Evolutionary conservation across 37 sponge, comb jelly and placozoan genomes (phyloP).

Genomic region (Chondrilla cf. caribensis): DNA sequence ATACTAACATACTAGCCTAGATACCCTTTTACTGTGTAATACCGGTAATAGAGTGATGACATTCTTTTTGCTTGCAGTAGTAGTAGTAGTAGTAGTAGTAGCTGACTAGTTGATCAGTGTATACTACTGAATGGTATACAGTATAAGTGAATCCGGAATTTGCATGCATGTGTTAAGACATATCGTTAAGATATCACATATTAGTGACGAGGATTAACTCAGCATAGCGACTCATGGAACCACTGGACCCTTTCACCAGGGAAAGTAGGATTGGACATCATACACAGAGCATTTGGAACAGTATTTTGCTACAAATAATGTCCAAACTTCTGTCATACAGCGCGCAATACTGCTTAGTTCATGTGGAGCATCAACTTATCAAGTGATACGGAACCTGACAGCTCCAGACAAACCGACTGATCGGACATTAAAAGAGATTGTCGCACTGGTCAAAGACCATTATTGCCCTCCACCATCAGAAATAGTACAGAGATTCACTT

Average conservation of each 20-base stretch:
- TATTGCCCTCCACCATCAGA: background rate
- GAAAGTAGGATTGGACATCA: background rate
- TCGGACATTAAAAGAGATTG: background rate
- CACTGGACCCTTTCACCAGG: background rate
- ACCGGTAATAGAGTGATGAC: too few relatives aligned
- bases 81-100: too few relatives aligned
- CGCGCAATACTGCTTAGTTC: background rate
- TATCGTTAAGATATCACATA: too few relatives aligned
- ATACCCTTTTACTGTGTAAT: too few relatives aligned
- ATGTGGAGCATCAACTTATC: background rate
- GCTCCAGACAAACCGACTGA: background rate
- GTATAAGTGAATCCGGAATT: too few relatives aligned
- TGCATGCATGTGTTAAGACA: too few relatives aligned
- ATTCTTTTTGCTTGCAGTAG: too few relatives aligned
- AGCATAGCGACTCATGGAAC: background rate
- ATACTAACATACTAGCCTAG: too few relatives aligned
- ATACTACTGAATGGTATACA: too few relatives aligned
- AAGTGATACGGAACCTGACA: background rate
- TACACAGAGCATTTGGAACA: background rate
- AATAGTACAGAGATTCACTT: background rate
- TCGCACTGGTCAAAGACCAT: background rate
- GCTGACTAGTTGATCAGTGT: too few relatives aligned
- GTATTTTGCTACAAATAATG: background rate
- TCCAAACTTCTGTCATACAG: background rate
- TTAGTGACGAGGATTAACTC: too few relatives aligned